A percentile compares a stretch with the other conserved stretches of the same genome.
phyloP scores from a whole-genome alignment of 2,888 invertebrate genomes.

The Notodonta dromedarius region DNA sequence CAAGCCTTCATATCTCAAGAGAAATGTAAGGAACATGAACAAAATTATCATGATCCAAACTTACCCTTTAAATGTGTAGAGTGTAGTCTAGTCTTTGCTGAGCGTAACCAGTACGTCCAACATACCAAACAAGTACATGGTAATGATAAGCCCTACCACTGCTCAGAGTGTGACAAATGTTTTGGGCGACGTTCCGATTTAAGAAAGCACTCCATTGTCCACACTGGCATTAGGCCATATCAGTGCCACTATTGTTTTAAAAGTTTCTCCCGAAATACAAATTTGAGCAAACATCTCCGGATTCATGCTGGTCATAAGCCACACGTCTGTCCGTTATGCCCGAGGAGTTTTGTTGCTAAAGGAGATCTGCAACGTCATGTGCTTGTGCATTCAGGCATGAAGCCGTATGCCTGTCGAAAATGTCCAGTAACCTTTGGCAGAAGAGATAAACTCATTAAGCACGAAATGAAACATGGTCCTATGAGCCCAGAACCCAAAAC shows the following conservation, averaged over 20 bases:
- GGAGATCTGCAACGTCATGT: constrained; percentile 87
- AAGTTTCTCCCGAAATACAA: constrained; percentile 91
- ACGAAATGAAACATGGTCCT: constrained; percentile 86
- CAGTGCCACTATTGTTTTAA: constrained; percentile 89
- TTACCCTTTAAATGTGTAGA: constrained; percentile 85
- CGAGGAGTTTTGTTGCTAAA: constrained; percentile 88
- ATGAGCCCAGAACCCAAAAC: constrained; percentile 55
- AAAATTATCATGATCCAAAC: constrained; percentile 84
- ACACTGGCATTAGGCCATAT: constrained; percentile 90
- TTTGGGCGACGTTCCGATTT: constrained; percentile 89
- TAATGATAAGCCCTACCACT: constrained; percentile 88
- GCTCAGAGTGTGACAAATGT: constrained; percentile 87
- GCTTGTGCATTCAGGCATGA: constrained; percentile 86
- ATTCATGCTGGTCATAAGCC: constrained; percentile 89
- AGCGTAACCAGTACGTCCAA: constrained; percentile 85
- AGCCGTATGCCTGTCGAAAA: constrained; percentile 86
- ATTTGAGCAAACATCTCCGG: constrained; percentile 89
- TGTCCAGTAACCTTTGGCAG: constrained; percentile 88
- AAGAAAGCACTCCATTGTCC: constrained; percentile 90
- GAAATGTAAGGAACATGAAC: constrained; percentile 87
- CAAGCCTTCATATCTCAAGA: constrained; percentile 87
- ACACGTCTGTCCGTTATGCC: constrained; percentile 89
- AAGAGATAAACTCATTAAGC: constrained; percentile 87
- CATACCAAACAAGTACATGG: constrained; percentile 88
- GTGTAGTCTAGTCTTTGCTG: constrained; percentile 85